Conservation (phyloP, 1,140 invertebrate species). For the Drosophila kepulauana region DNA sequence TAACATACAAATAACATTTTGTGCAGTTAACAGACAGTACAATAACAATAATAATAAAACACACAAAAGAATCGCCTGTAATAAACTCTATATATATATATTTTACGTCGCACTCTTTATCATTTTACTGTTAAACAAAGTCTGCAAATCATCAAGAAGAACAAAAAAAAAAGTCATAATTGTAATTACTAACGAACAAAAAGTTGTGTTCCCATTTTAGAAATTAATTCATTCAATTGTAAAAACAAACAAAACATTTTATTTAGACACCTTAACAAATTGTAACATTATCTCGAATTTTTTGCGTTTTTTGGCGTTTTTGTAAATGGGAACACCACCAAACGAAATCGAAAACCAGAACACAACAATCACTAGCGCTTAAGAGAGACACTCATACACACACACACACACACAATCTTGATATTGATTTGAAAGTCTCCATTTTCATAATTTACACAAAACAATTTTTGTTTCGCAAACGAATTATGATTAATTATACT, state of each 20-base stretch:
- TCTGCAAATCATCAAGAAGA: not conserved
- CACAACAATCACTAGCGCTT: slow-evolving; percentile 56
- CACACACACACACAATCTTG: slow-evolving; percentile 1
- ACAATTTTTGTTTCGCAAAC: not conserved
- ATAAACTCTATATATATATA: slow-evolving; percentile 8
- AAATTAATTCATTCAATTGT: not conserved
- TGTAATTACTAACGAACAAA: not conserved
- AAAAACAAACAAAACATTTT: not conserved
- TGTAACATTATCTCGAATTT: too few relatives aligned
- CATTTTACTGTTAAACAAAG: slow-evolving; percentile 9
- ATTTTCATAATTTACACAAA: not conserved
- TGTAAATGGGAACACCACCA: slow-evolving; percentile 9
- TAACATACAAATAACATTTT: slow-evolving; percentile 22
- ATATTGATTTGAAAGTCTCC: slow-evolving; percentile 19
- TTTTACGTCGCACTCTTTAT: not conserved
- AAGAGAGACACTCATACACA: slow-evolving; percentile 24
- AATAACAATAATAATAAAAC: slow-evolving; percentile 33
- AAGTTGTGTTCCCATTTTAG: slow-evolving; percentile 18
- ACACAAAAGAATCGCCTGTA: slow-evolving; percentile 7
- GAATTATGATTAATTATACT: slow-evolving; percentile 4
- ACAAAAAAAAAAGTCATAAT: slow-evolving; percentile 13
- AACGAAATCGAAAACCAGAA: slow-evolving; percentile 10
- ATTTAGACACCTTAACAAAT: too few relatives aligned
- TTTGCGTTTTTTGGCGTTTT: too few relatives aligned
- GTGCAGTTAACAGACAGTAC: slow-evolving; percentile 51